phyloP scores from a whole-genome alignment of 2,113 vertebrate genomes.

The Hypanus sabinus region DNA sequence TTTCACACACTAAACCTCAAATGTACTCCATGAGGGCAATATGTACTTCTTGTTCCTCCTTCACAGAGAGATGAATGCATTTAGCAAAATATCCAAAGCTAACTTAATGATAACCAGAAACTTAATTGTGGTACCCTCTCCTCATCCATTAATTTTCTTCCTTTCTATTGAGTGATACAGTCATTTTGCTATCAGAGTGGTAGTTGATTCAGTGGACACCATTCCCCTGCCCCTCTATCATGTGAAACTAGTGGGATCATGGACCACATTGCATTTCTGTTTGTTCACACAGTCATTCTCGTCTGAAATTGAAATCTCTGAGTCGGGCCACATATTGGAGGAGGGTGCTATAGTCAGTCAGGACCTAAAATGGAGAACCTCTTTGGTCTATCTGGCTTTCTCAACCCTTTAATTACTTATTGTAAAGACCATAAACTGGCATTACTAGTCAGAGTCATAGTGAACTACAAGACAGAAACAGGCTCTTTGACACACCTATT shows the following conservation, averaged over 20 bases:
- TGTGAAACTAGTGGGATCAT: neutral
- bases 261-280: neutral
- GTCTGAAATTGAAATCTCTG: neutral
- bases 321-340: neutral
- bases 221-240: neutral
- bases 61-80: neutral
- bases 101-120: neutral
- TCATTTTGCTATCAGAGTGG: neutral
- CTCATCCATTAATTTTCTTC: neutral
- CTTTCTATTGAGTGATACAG: neutral
- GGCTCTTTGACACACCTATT: no score
- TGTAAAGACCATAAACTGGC: slow-evolving; percentile 1
- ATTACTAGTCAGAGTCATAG: neutral
- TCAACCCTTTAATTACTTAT: neutral
- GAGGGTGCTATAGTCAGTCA: neutral
- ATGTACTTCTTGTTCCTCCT: neutral
- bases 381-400: neutral
- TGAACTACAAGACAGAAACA: no score
- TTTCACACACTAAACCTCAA: neutral
- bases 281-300: neutral
- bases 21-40: neutral
- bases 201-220: neutral
- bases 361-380: neutral
- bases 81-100: neutral
- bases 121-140: neutral